Evolutionary conservation across 2,113 vertebrate genomes (phyloP), one percentile per base, ranked within the genome.

Genomic region (Amazona vittata): DNA sequence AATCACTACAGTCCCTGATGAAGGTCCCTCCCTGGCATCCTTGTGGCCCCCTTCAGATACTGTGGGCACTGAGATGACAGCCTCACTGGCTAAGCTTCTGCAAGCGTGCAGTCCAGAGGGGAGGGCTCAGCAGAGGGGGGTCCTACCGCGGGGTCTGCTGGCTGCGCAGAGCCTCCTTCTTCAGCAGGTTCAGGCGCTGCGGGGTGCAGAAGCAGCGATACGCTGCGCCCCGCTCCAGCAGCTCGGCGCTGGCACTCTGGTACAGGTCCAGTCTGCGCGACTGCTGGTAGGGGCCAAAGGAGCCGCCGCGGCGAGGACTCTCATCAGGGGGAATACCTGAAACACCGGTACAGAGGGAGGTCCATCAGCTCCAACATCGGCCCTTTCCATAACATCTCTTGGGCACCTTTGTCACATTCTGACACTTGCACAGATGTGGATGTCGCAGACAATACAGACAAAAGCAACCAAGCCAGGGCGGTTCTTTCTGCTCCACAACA

Each of bases 151-250:
- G 99, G 1, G 98, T 99, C 89, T 99, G 98, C 64, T 91, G 98
- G 26, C 37, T 97, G 89, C 98, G 97, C 83, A 99, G 82, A 0
- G 99, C 99, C 79, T 99, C 99, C 90, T 98, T 99, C 96, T 98
- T 99, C 8, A 99, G 98, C 35, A 99, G 97, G 19, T 99, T 98
- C 71, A 99, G 98, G 75, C 99, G 98, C 95, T 98, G 99, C 0
- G 97, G 92, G 50, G 97, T 98, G 92, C 99, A 99, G 93, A 99
- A 99, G 94, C 99, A 99, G 93, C 95, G 98, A 73, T 99, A 99
- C 2, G 99, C 99, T 0, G 98, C 96, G 0, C 98, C 98, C 0
- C 96, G 97, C 49, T 97, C 90, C n/a, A 99, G 67, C 39, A 99
- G 98, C 5, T 65, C 67, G 0, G 97, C 75, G 0, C 97, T 83